phyloP scores from a whole-genome alignment of 1,140 invertebrate species.

The Ips typographus region DNA sequence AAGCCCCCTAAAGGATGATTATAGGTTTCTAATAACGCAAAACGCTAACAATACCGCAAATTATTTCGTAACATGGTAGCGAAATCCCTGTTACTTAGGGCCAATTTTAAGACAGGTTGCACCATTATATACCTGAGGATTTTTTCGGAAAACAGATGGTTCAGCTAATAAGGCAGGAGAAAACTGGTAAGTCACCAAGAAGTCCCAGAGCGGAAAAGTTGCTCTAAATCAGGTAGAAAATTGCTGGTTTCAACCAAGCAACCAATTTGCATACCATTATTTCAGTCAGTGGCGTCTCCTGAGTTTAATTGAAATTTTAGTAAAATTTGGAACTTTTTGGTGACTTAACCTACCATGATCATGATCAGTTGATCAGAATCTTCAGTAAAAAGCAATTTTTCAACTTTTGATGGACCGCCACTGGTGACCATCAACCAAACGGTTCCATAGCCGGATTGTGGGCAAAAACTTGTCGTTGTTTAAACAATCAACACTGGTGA shows the following conservation, averaged over 20 bases:
- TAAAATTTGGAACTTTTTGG: no score
- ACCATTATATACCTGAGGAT: no score
- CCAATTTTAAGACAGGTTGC: constrained; percentile 12
- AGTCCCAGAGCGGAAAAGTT: constrained; percentile 19
- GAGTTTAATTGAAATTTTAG: no score
- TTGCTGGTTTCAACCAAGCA: constrained; percentile 13
- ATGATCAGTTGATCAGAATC: no score
- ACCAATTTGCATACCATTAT: constrained; percentile 25
- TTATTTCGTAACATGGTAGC: constrained; percentile 29
- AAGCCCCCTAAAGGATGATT: no score
- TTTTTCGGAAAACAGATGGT: no score
- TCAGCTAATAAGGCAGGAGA: no score
- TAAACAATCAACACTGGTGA: constrained; percentile 13
- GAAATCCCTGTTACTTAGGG: constrained; percentile 10
- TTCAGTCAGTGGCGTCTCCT: no score
- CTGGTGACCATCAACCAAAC: background rate
- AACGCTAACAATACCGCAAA: constrained; percentile 13
- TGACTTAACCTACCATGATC: no score
- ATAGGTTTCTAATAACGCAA: constrained; percentile 4
- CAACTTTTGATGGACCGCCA: no score
- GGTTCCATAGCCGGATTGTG: background rate
- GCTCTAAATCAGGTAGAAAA: constrained; percentile 24
- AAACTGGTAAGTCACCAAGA: no score
- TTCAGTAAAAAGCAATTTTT: no score
- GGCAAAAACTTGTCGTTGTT: constrained; percentile 4